phyloP scores from a whole-genome alignment of 2,797 vertebrate genomes.

The Karalla daura region DNA sequence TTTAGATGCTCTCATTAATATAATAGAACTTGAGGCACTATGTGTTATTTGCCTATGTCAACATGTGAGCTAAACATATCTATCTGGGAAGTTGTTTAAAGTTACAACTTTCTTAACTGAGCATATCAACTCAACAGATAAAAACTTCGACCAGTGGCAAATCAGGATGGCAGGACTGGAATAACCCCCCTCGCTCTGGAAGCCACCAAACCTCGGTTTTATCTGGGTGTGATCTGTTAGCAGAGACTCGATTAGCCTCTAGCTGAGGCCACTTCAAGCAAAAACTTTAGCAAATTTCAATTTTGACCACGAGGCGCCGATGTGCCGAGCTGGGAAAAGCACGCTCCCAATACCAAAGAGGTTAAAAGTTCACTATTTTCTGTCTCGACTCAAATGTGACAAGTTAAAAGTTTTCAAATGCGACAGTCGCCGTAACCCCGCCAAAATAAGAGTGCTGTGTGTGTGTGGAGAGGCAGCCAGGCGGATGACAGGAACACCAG shows the following conservation, averaged over 20 bases:
- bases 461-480: constrained; percentile 26
- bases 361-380: too few relatives aligned
- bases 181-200: not conserved
- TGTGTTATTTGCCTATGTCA: too few relatives aligned
- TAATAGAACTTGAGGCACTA: too few relatives aligned
- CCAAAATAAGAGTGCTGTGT: not conserved
- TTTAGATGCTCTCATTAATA: too few relatives aligned
- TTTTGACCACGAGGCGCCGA: too few relatives aligned
- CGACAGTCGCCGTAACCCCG: constrained; percentile 1
- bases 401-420: constrained; percentile 9
- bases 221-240: not conserved
- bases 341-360: not conserved
- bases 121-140: too few relatives aligned
- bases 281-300: not conserved
- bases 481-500: constrained; percentile 26
- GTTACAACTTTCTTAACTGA: too few relatives aligned
- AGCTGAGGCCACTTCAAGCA: not conserved
- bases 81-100: too few relatives aligned
- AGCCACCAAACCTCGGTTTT: not conserved
- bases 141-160: too few relatives aligned
- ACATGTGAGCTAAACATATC: too few relatives aligned
- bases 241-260: not conserved
- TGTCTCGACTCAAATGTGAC: too few relatives aligned
- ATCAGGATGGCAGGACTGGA: too few relatives aligned
- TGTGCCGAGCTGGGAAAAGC: not conserved